Evolutionary conservation across 2,888 invertebrate species (phyloP).

Genomic region (Stegophylla sp.): DNA sequence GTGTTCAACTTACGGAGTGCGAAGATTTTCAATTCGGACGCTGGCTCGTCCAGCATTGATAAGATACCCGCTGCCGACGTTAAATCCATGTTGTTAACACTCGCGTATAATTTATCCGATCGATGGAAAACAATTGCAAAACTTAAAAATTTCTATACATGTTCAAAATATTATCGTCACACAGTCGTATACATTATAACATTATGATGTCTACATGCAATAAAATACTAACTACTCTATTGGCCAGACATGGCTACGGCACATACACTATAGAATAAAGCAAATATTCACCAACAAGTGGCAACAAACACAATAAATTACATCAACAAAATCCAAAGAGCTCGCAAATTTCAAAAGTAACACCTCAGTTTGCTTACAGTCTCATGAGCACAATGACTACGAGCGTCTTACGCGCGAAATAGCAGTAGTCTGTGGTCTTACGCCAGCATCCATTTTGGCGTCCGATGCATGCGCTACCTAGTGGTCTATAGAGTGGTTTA

Average conservation of each 20-base stretch:
- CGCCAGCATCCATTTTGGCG: too few species aligned
- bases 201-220: too few species aligned
- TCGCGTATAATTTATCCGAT: not conserved
- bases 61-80: constrained; percentile 81
- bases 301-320: constrained; percentile 50
- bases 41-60: constrained; percentile 92
- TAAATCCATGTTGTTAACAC: constrained; percentile 34
- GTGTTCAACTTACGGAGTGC: constrained; percentile 89
- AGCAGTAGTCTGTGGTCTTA: too few species aligned
- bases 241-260: constrained; percentile 33
- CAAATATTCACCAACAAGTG: constrained; percentile 23
- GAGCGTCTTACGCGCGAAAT: too few species aligned
- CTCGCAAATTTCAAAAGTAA: too few species aligned
- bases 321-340: constrained; percentile 40
- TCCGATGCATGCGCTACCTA: too few species aligned
- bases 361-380: too few species aligned
- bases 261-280: too few species aligned
- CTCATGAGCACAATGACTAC: too few species aligned
- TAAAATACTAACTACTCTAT: too few species aligned
- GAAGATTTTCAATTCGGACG: constrained; percentile 90
- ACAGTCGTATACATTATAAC: too few species aligned
- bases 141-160: not conserved
- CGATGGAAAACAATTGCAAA: not conserved
- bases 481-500: too few species aligned
- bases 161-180: constrained; percentile 8